Evolutionary conservation across 2,888 invertebrate genomes (phyloP).

Genomic region (Scaptomyza tumidula): DNA sequence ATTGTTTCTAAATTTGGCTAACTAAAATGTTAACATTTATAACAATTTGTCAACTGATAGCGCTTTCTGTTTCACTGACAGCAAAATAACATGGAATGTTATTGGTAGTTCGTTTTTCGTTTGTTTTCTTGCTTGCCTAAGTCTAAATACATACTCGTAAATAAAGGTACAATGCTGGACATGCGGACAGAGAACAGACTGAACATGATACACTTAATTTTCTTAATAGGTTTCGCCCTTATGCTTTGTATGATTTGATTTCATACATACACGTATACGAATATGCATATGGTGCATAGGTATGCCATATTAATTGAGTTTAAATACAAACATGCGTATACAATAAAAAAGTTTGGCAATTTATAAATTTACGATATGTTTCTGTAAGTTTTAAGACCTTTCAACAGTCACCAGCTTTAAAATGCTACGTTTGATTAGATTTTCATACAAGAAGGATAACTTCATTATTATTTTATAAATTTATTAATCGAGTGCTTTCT

Average conservation of each 20-base stretch:
- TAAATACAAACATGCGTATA: slow-evolving; percentile 50
- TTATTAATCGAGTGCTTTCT: slow-evolving; percentile 21
- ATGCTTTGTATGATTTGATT: slow-evolving; percentile 29
- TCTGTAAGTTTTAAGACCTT: slow-evolving; percentile 83
- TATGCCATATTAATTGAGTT: slow-evolving; percentile 42
- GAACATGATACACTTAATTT: slow-evolving; percentile 40
- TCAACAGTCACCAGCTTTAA: slow-evolving; percentile 75
- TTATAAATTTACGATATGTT: slow-evolving; percentile 84
- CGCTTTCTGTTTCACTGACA: slow-evolving; percentile 29
- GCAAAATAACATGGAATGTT: slow-evolving; percentile 73
- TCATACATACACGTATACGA: slow-evolving; percentile 2
- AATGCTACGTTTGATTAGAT: slow-evolving; percentile 63
- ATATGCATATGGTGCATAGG: neutral
- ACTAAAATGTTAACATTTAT: slow-evolving; percentile 63
- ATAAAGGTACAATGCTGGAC: slow-evolving; percentile 31
- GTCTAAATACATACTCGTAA: slow-evolving; percentile 27
- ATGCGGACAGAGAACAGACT: slow-evolving; percentile 55
- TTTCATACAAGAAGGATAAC: slow-evolving; percentile 27
- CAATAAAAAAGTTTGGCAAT: slow-evolving; percentile 82
- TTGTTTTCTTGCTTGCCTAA: slow-evolving; percentile 11
- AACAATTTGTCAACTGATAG: slow-evolving; percentile 36
- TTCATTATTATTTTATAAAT: slow-evolving; percentile 16
- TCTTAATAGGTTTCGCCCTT: slow-evolving; percentile 31
- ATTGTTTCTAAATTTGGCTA: slow-evolving; percentile 67
- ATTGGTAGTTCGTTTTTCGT: slow-evolving; percentile 47